Base-by-base conservation (phyloP, 2,113 vertebrate species). In the Pelmatolapia mariae region DNA sequence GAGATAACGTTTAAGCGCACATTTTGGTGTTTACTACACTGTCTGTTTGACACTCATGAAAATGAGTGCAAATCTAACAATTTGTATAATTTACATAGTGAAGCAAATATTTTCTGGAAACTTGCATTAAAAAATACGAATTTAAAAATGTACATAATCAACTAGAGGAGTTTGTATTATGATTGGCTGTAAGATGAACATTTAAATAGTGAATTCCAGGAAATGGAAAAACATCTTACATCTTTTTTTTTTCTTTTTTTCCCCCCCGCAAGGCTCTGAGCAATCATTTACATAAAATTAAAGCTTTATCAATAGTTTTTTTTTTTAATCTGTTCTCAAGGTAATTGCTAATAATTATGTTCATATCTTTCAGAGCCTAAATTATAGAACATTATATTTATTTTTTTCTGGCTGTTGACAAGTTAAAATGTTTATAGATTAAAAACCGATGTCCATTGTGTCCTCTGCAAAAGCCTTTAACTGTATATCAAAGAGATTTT, bases 211-310 rank as follows among this genome's bases (percentile, higher is more conserved):
- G 18, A 66, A 66, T 38, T 66, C 18, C 31, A 66, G 61, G 31
- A 66, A 66, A n/a, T n/a, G 18, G 6, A 68, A 68, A 24, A 24
- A 43, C 66, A 24, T 16, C 38, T 71, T 10, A 4, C 11, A 24
- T 6, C 36, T 43, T 10, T 43, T 71, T 50, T 8, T 47, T 52
- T 19, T 4, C 5, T 45, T 26, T 26, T 26, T 26, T 59, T 19
- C 0, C 16, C 0, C 16, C 26, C 29, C 1, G 3, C 9, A 24
- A 71, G 36, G 5, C 36, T 71, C 12, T 71, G 7, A 71, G 8
- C 10, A n/a, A 38, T 36, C 2, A 66, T 66, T 66, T 66, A n/a
- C 33, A 36, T 66, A 38, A 15, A 31, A 31, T 9, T 7, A 61
- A 18, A 61, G 5, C 5, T 61, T 16, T 61, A 33, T 0, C 16